Evolutionary conservation across 2,113 vertebrate species (phyloP).

Genomic region (Rutilus rutilus): DNA sequence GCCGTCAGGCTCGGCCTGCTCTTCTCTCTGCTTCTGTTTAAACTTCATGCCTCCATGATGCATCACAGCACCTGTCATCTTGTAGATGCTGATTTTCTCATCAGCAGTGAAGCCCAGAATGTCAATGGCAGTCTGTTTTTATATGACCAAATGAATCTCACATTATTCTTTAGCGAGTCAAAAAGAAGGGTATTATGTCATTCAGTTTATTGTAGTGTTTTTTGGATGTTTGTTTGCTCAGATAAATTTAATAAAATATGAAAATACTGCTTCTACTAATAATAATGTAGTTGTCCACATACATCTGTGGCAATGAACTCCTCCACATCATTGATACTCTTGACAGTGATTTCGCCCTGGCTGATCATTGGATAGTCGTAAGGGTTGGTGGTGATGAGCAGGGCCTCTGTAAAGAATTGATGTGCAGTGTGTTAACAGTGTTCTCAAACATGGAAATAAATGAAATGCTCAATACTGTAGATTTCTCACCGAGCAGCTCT

Average conservation of each 20-base stretch:
- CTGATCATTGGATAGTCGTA: conserved; percentile 82
- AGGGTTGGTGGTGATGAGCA: conserved; percentile 88
- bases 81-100: conserved; percentile 83
- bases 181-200: not conserved
- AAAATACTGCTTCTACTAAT: not conserved
- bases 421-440: not conserved
- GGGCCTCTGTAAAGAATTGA: conserved; percentile 60
- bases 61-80: conserved; percentile 87
- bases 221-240: not conserved
- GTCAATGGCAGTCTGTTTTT: conserved; percentile 73
- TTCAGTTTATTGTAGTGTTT: not conserved
- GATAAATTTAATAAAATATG: not conserved
- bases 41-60: conserved; percentile 85
- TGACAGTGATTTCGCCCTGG: conserved; percentile 9
- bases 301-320: conserved; percentile 17
- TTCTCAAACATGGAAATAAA: not conserved
- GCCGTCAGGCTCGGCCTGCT: conserved; percentile 80
- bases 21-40: conserved; percentile 13
- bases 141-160: not conserved
- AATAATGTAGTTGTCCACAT: not conserved
- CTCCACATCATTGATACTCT: conserved; percentile 1
- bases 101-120: conserved; percentile 82
- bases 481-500: conserved; percentile 69
- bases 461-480: not conserved
- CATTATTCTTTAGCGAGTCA: not conserved